phyloP scores from a whole-genome alignment of 1,140 invertebrate genomes.

The Drosophila ogumai region DNA sequence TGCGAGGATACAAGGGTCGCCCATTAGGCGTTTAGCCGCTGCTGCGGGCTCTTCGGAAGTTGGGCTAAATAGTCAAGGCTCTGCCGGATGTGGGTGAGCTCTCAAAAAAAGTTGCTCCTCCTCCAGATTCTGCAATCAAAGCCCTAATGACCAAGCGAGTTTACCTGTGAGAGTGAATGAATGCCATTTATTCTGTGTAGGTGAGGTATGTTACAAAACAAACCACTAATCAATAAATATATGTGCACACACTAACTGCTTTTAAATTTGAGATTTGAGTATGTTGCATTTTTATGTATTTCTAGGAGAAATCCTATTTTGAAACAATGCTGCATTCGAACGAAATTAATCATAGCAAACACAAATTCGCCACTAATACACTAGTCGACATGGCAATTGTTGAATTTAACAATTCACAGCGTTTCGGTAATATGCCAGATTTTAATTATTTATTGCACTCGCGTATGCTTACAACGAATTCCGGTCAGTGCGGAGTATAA shows the following conservation, averaged over 20 bases:
- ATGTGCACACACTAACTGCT: not conserved
- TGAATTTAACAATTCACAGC: slow-evolving; percentile 25
- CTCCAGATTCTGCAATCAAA: not conserved
- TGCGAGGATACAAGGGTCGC: slow-evolving; percentile 15
- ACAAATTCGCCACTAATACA: slow-evolving; percentile 33
- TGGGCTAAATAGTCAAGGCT: slow-evolving; percentile 28
- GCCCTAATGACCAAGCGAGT: slow-evolving; percentile 9
- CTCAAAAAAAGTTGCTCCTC: slow-evolving; percentile 10
- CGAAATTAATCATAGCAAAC: not conserved
- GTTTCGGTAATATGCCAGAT: slow-evolving; percentile 18
- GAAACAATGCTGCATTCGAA: not conserved
- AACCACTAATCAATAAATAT: slow-evolving; percentile 19
- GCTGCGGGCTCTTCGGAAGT: slow-evolving; percentile 20
- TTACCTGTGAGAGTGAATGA: not conserved
- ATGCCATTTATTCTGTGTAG: not conserved
- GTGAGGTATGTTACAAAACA: not conserved
- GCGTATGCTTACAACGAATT: slow-evolving; percentile 25
- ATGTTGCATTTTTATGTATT: too few relatives aligned
- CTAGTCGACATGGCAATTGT: slow-evolving; percentile 34
- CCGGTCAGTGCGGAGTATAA: slow-evolving; percentile 42
- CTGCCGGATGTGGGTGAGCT: slow-evolving; percentile 10
- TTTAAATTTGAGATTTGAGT: not conserved
- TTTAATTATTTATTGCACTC: slow-evolving; percentile 58
- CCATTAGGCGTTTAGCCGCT: slow-evolving; percentile 48
- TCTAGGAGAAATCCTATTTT: not conserved